phyloP scores from a whole-genome alignment of 2,113 vertebrate genomes.

The Brienomyrus brachyistius region DNA sequence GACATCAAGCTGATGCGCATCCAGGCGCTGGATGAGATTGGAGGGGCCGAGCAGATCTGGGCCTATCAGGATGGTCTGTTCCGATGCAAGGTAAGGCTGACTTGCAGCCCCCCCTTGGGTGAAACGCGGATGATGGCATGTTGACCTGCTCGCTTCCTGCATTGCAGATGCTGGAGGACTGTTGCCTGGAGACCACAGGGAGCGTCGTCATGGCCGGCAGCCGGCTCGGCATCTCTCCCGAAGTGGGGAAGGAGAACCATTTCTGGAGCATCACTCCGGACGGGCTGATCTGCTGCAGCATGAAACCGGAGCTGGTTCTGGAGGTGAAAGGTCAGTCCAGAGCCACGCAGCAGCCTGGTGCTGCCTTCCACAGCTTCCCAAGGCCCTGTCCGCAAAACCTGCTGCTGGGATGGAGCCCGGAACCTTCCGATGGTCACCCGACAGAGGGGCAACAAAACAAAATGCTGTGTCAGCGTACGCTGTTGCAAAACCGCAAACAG shows the following conservation, averaged over 20 bases:
- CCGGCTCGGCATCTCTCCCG: conserved; percentile 74
- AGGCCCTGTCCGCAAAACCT: neutral
- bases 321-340: conserved; percentile 87
- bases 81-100: conserved; percentile 71
- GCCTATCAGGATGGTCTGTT: conserved; percentile 79
- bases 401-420: neutral
- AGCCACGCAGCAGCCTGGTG: neutral
- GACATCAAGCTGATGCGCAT: conserved; percentile 84
- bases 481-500: neutral
- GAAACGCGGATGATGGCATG: neutral
- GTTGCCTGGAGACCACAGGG: conserved; percentile 74
- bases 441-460: neutral
- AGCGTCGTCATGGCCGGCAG: conserved; percentile 76
- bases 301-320: conserved; percentile 79
- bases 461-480: neutral
- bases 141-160: neutral
- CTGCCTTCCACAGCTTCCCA: neutral
- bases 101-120: neutral
- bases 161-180: conserved; percentile 79
- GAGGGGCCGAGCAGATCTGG: conserved; percentile 81
- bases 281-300: conserved; percentile 72
- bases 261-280: conserved; percentile 79
- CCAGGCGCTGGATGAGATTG: conserved; percentile 73
- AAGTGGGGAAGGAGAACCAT: conserved; percentile 67
- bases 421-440: neutral